phyloP scores from a whole-genome alignment of 2,888 invertebrate species.

The Tortrix viridana region DNA sequence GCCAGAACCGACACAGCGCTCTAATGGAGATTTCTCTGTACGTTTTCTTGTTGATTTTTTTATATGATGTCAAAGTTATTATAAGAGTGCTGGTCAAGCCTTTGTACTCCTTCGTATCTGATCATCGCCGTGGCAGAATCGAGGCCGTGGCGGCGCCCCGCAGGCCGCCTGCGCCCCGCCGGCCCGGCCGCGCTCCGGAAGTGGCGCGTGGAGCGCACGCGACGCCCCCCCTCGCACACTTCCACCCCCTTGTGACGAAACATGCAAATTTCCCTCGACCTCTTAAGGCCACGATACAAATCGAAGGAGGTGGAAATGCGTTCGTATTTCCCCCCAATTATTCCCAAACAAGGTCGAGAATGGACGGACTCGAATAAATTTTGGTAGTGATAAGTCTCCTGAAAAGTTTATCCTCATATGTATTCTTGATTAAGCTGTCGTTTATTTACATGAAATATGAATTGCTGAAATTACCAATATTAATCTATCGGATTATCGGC shows the following conservation, averaged over 20 bases:
- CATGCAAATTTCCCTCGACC: conserved; percentile 45
- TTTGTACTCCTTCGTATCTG: conserved; percentile 61
- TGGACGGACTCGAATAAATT: conserved; percentile 34
- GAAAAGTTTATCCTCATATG: neutral
- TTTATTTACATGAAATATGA: no score
- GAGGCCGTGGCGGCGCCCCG: conserved; percentile 63
- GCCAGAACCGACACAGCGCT: no score
- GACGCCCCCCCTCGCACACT: conserved; percentile 46
- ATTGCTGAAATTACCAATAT: no score
- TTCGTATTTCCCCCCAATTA: conserved; percentile 53
- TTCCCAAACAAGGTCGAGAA: conserved; percentile 60
- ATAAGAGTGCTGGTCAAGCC: conserved; percentile 46
- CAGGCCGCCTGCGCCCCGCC: conserved; percentile 18
- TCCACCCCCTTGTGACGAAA: conserved; percentile 42
- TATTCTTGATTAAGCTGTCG: no score
- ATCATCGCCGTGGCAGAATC: conserved; percentile 58
- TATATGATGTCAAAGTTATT: conserved; percentile 2
- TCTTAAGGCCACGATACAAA: conserved; percentile 49
- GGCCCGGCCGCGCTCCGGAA: conserved; percentile 59
- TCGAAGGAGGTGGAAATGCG: conserved; percentile 63
- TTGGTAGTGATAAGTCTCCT: conserved; percentile 13
- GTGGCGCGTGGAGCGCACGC: conserved; percentile 71
- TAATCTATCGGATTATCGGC: no score
- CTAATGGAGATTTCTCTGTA: no score
- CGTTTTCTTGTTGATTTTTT: neutral